A percentile compares a stretch with the other conserved stretches of the same genome.
These are phyloP conservation scores for Probosciger aterrimus DNA, from an alignment of 2,113 vertebrate species.

Conservation along the genomic window DNA sequence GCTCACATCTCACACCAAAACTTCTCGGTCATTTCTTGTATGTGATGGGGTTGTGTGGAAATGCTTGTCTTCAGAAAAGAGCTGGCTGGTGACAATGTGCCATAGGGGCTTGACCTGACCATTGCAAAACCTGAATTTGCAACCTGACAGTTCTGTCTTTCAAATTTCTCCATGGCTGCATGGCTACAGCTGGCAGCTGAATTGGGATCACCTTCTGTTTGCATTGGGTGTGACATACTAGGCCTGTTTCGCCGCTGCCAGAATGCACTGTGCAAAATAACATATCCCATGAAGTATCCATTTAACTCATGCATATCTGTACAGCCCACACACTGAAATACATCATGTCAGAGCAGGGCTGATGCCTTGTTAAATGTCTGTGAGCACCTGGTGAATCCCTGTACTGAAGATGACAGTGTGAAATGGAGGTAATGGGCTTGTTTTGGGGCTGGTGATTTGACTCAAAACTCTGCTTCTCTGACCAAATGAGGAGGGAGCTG, in stretches of 20 bases:
- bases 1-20: not conserved
- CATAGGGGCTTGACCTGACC: rapidly evolving
- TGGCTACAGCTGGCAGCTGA: not conserved
- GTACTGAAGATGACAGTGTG: rapidly evolving
- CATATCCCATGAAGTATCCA: not conserved
- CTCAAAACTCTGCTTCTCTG: not conserved
- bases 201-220: not conserved
- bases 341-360: not conserved
- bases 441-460: not conserved
- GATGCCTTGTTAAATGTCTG: not conserved
- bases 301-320: not conserved
- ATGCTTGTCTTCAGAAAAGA: not conserved
- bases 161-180: not conserved
- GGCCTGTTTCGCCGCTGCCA: not conserved
- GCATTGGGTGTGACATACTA: not conserved
- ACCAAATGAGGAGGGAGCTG: rapidly evolving
- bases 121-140: not conserved
- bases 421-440: rapidly evolving
- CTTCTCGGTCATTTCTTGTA: not conserved
- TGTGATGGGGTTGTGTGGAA: not conserved
- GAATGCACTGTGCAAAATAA: not conserved
- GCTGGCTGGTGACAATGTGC: not conserved
- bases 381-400: rapidly evolving
- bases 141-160: rapidly evolving
- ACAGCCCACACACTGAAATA: not conserved